phyloP scores from a whole-genome alignment of 1,140 invertebrate genomes.

The Diabrotica virgifera region DNA sequence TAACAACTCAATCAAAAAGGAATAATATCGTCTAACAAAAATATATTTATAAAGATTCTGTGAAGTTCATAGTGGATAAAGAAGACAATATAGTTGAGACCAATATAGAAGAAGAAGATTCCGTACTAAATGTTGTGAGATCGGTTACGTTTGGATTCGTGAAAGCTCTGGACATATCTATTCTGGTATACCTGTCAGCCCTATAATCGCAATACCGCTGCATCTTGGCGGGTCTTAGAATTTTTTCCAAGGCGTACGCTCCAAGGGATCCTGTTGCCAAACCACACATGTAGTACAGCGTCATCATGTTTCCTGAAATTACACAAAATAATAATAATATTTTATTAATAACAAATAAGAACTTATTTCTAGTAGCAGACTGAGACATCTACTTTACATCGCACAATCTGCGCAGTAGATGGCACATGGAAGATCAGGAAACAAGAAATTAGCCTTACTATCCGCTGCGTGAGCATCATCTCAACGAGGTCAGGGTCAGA shows the following conservation, averaged over 20 bases:
- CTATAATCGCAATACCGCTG: conserved; percentile 25
- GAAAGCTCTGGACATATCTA: not conserved
- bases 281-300: conserved; percentile 82
- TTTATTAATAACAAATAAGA: too few relatives aligned
- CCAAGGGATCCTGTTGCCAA: conserved; percentile 77
- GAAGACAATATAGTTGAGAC: not conserved
- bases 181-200: not conserved
- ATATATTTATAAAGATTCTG: conserved; percentile 7
- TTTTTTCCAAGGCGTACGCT: conserved; percentile 76
- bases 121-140: conserved; percentile 1
- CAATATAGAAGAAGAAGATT: not conserved
- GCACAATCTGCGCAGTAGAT: too few relatives aligned
- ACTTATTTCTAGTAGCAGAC: too few relatives aligned
- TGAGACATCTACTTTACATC: too few relatives aligned
- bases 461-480: too few relatives aligned
- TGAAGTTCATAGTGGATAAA: not conserved
- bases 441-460: too few relatives aligned
- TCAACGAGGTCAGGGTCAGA: too few relatives aligned
- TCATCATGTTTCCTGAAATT: conserved; percentile 85
- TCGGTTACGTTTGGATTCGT: not conserved
- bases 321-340: conserved; percentile 7
- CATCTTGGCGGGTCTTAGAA: conserved; percentile 49
- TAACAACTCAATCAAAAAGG: not conserved
- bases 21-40: not conserved
- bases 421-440: too few relatives aligned